Conservation (phyloP, 1,140 invertebrate species). For the Drusus annulatus region DNA sequence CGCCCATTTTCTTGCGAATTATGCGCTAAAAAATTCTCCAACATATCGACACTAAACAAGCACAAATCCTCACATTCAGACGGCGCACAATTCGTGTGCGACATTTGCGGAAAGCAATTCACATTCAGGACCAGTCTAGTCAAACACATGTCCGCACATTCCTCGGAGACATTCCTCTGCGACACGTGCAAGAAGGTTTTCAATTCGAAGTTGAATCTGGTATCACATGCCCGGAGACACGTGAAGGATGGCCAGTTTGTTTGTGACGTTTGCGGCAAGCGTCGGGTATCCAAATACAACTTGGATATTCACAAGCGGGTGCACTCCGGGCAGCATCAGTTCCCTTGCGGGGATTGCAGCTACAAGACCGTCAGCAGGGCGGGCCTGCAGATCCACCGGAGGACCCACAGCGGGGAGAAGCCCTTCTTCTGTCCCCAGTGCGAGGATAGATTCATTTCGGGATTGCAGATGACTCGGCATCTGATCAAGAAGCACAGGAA, state of each 20-base stretch:
- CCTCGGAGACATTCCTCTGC: constrained; percentile 40
- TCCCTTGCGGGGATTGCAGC: constrained; percentile 41
- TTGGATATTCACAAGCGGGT: constrained; percentile 27
- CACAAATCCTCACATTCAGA: constrained; percentile 31
- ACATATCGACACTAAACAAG: constrained; percentile 6
- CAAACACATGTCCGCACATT: constrained; percentile 63
- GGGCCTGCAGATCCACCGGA: constrained; percentile 30
- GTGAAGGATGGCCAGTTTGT: constrained; percentile 15
- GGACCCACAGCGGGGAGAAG: constrained; percentile 43
- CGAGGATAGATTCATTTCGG: constrained; percentile 1
- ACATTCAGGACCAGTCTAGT: constrained; percentile 48
- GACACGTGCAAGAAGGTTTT: constrained; percentile 13
- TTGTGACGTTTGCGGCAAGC: constrained; percentile 25
- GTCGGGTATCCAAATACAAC: constrained; percentile 17
- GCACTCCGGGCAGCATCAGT: constrained; percentile 27
- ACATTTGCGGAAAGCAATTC: constrained; percentile 3
- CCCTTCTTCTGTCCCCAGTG: constrained; percentile 33
- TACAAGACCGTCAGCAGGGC: constrained; percentile 14
- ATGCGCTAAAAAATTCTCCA: constrained; percentile 13
- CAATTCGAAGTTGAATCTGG: constrained; percentile 3
- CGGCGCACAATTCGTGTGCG: constrained; percentile 3
- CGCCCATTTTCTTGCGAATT: not conserved
- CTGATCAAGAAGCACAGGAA: constrained; percentile 21
- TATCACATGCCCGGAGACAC: constrained; percentile 14
- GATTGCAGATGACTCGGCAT: constrained; percentile 25